Percentiles rank a stretch among this genome's conserved stretches.
These are phyloP conservation scores for Darevskia nairensis DNA, from an alignment of 2,797 vertebrate genomes.

Conservation along the genomic window DNA sequence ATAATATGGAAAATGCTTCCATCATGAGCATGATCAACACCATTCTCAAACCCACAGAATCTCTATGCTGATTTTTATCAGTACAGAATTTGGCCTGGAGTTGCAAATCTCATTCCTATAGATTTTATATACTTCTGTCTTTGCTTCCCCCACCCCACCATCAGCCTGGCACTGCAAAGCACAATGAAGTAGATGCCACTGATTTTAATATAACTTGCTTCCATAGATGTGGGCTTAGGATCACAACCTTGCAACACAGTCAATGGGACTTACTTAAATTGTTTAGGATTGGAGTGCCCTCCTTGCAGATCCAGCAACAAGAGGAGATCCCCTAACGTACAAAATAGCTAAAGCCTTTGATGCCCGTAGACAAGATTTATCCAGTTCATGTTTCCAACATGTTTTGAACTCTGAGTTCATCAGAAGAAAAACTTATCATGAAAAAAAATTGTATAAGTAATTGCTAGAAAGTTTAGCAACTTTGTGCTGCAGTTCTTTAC, in stretches of 20 bases:
- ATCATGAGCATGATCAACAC: background rate
- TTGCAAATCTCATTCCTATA: constrained; percentile 38
- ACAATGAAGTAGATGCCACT: background rate
- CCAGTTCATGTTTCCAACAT: background rate
- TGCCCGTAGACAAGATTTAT: background rate
- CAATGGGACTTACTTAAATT: background rate
- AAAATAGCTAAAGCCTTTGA: background rate
- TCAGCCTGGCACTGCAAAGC: background rate
- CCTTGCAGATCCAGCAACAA: background rate
- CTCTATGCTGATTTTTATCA: constrained; percentile 31
- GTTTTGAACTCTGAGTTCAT: background rate
- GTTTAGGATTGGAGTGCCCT: background rate
- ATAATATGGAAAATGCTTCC: background rate
- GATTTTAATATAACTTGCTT: constrained; percentile 1
- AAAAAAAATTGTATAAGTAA: background rate
- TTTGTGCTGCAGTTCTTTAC: background rate
- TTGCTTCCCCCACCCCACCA: background rate
- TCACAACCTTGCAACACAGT: background rate
- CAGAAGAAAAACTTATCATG: background rate
- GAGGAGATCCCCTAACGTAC: background rate
- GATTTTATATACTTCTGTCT: constrained; percentile 52
- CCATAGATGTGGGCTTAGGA: background rate
- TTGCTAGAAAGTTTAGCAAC: background rate
- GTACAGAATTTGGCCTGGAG: background rate
- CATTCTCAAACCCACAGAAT: constrained; percentile 17